Base-by-base conservation (phyloP, 1,140 invertebrate species). In the Heliothis subflexa region DNA sequence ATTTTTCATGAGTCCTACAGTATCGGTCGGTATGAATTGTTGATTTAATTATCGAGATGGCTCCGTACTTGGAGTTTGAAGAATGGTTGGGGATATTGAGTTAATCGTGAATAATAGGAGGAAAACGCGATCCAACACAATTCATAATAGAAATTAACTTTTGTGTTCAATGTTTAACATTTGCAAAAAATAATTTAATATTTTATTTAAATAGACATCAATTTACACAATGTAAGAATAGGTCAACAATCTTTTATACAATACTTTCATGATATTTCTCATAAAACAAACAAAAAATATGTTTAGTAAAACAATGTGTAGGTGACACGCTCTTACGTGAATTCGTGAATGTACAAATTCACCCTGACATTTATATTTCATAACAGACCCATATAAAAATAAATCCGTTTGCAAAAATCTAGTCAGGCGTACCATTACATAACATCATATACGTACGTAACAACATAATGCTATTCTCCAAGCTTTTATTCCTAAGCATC, bases 11-110 rank as follows among this genome's bases (percentile, higher is more conserved):
- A 92, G 88, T 72, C 73, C 64, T 55, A 55, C 81, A 89, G 87
- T 87, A 92, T 90, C 86, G 74, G 85, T 83, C 85, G 81, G 83
- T 85, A 89, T 89, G 88, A 91, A 89, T 91, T 84, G 83, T 80
- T 88, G 89, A 92, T 91, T 92, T 90, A 90, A 92, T 91, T 92
- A 92, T 89, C 86, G 81, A 83, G 84, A 89, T 89, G 86, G 86
- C 82, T 55, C 75, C 59, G 28, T 61, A 47, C 62, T 47, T 70
- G 12, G 73, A 82, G 79, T 86, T 85, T 88, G 79, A 83, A 84
- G 84, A 87, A 87, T 84, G 77, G 77, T 74, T 79, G 61, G 49
- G 55, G 54, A 78, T 80, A 62, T 78, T 77, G 18, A 55, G 62
- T 77, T 77, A 77, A 77, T 66, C 61, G 25, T 68, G 74, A 68